phyloP scores from a whole-genome alignment of 1,140 invertebrate genomes.

The Halictus rubicundus region DNA sequence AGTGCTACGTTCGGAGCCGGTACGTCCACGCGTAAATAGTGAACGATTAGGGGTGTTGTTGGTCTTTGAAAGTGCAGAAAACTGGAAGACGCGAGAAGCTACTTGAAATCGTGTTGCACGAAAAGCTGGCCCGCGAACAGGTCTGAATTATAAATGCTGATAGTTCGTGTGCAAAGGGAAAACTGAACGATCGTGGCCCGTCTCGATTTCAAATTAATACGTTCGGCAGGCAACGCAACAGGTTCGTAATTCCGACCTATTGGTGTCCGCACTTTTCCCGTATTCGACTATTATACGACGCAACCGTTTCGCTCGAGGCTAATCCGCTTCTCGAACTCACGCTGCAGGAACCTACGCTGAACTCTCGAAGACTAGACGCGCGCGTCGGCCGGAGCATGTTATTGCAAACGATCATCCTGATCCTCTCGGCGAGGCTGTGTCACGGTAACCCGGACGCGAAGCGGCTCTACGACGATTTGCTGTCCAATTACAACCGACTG shows the following conservation, averaged over 20 bases:
- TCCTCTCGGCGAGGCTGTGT: conserved; percentile 66
- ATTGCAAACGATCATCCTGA: conserved; percentile 60
- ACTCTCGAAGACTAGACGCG: conserved; percentile 29
- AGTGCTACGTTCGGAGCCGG: background rate
- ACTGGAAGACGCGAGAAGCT: background rate
- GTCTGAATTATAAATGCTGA: background rate
- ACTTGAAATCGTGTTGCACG: background rate
- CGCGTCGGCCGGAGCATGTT: conserved; percentile 60
- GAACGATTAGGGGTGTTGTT: background rate
- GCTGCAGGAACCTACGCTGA: conserved; percentile 48
- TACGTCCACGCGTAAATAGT: background rate
- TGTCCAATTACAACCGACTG: conserved; percentile 97
- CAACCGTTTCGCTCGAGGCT: background rate
- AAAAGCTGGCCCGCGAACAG: background rate
- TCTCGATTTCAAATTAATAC: conserved; percentile 37
- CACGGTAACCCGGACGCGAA: conserved; percentile 93
- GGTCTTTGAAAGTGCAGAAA: background rate
- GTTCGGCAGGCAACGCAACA: conserved; percentile 52
- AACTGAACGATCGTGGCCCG: background rate
- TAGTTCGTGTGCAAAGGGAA: background rate
- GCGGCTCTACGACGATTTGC: conserved; percentile 95
- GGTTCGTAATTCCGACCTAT: conserved; percentile 47
- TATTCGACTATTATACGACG: no score
- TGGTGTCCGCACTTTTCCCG: background rate
- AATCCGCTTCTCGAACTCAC: background rate